Percentiles rank a stretch among this genome's conserved stretches.
These are phyloP conservation scores for Drosophila barbarae DNA, from an alignment of 2,888 invertebrate genomes.

Conservation along the genomic window DNA sequence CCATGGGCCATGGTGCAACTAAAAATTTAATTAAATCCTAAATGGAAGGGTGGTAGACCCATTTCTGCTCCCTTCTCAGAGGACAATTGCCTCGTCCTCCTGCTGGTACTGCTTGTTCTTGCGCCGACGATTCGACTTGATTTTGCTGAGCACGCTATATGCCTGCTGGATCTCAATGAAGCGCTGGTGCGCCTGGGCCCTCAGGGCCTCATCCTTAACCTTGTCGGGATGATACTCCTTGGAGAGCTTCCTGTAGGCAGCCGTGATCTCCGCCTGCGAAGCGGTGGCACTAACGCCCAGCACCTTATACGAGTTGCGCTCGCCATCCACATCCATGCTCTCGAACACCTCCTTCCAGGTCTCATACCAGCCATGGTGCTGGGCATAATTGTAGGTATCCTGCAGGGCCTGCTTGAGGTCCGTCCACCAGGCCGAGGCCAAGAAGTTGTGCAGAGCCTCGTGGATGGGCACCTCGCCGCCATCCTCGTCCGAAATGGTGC, in stretches of 20 bases:
- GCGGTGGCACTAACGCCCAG: slow-evolving; percentile 89
- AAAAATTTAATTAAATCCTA: background rate
- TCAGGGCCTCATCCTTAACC: slow-evolving; percentile 86
- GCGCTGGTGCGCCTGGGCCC: slow-evolving; percentile 87
- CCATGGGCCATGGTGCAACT: background rate
- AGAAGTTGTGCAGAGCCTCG: slow-evolving; percentile 93
- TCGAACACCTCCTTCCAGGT: slow-evolving; percentile 93
- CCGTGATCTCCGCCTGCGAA: slow-evolving; percentile 91
- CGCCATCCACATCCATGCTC: slow-evolving; percentile 93
- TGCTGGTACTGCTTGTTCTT: slow-evolving; percentile 86
- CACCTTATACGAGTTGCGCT: slow-evolving; percentile 92
- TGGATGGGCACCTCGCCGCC: slow-evolving; percentile 93
- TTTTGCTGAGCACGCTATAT: slow-evolving; percentile 92
- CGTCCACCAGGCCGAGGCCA: slow-evolving; percentile 94
- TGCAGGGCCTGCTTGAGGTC: slow-evolving; percentile 87
- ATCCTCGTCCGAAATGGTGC: slow-evolving; percentile 89
- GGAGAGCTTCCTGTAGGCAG: slow-evolving; percentile 89
- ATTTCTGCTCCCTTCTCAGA: slow-evolving; percentile 40
- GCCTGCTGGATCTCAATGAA: slow-evolving; percentile 97
- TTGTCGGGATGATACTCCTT: slow-evolving; percentile 95
- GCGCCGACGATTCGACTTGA: slow-evolving; percentile 87
- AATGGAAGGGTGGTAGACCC: background rate
- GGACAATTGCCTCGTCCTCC: slow-evolving; percentile 74
- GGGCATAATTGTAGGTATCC: slow-evolving; percentile 88
- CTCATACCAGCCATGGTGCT: slow-evolving; percentile 92